Base-by-base conservation (phyloP, 2,113 vertebrate genomes). In the Cygnus atratus region DNA sequence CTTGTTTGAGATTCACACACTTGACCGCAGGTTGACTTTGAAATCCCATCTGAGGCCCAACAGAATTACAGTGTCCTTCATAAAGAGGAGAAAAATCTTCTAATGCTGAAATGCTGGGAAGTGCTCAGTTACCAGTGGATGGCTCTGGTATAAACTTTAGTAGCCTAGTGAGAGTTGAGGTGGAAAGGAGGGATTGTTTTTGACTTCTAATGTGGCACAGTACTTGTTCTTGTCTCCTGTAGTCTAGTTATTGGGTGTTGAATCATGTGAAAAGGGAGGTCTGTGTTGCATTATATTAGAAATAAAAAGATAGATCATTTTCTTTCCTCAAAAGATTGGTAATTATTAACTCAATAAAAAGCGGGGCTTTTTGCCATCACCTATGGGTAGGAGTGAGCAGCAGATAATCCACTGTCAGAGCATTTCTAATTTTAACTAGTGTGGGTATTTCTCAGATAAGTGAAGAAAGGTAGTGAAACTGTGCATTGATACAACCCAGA, bases 351-450 rank as follows among this genome's bases (percentile, higher is more conserved):
- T 96, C 84, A 88, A 65, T 77, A 87, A 94, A 92, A 95, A 96
- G 76, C 43, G 84, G 24, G 35, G 31, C 20, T 84, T 94, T 94
- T 92, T 93, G 20, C 76, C 87, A 63, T 96, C 87, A 93, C 87
- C 92, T 94, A 44, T 52, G 31, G 79, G 79, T 96, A 92, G 84
- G 63, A 96, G n/a, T 76, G 87, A 96, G 84, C 4, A 17, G 79
- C 37, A 95, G 87, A 91, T 93, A 96, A 97, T 96, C 94, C 94
- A 88, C 84, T 95, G 92, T 92, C 87, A 95, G 90, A 95, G 63
- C 63, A 86, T 89, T 95, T 96, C 87, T 93, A 95, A 96, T 96
- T 97, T 96, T 96, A 97, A 94, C 87, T 82, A 73, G 54, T 92
- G 87, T 89, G 90, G 61, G 52, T 92, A 87, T 94, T 96, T 93